Conservation (phyloP, 2,888 invertebrate genomes). For the Thera obeliscata region DNA sequence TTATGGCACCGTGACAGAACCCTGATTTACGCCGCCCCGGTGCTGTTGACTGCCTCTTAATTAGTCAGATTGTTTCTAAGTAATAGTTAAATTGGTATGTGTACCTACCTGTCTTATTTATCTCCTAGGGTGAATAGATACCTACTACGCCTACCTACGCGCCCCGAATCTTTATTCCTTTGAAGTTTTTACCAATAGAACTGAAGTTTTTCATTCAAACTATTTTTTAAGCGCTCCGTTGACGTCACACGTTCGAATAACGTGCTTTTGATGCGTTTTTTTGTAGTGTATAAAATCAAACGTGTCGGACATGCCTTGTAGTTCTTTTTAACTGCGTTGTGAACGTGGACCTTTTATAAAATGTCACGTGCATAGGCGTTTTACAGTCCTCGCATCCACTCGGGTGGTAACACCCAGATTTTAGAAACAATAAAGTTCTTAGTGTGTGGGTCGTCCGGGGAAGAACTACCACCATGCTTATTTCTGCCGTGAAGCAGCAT, state of each 20-base stretch:
- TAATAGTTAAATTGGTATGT: conserved; percentile 1
- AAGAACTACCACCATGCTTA: too few species aligned
- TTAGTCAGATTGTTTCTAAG: conserved; percentile 20
- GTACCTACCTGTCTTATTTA: background rate
- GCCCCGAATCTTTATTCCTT: too few species aligned
- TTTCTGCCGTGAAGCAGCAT: too few species aligned
- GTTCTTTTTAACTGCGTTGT: background rate
- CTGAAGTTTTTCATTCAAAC: background rate
- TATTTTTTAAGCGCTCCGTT: background rate
- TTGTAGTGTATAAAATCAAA: background rate
- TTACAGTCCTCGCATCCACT: background rate
- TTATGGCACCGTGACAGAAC: conserved; percentile 19
- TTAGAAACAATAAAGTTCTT: too few species aligned
- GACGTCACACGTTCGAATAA: background rate
- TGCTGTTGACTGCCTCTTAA: conserved; percentile 27
- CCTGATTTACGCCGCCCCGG: conserved; percentile 21
- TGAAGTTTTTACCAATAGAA: too few species aligned
- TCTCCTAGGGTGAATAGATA: too few species aligned
- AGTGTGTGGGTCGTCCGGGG: too few species aligned
- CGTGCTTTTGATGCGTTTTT: background rate
- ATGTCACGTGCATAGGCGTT: background rate
- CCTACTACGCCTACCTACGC: too few species aligned
- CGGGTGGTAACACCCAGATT: too few species aligned
- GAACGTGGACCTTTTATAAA: background rate
- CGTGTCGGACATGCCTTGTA: background rate